A percentile compares a stretch with the other conserved stretches of the same genome.
These are phyloP conservation scores for Eupithecia subumbrata DNA, from an alignment of 2,888 invertebrate species.

Conservation along the genomic window DNA sequence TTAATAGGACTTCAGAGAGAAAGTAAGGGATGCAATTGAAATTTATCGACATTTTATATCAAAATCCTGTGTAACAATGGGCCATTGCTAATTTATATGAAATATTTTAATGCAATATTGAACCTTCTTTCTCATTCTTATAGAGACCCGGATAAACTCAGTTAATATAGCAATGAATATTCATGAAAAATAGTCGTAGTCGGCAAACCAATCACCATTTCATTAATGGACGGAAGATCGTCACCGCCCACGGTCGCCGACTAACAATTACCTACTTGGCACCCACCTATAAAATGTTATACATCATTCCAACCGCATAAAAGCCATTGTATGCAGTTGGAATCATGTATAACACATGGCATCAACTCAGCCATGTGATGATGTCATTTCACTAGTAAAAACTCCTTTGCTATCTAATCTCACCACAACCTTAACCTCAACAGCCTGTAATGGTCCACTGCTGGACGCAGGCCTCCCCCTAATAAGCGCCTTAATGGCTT, in stretches of 20 bases:
- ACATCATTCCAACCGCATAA: neutral
- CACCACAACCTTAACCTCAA: no score
- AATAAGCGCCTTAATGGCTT: no score
- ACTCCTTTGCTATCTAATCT: neutral
- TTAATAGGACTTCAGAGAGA: neutral
- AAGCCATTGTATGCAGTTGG: neutral
- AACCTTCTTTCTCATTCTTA: conserved; percentile 37
- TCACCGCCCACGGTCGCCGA: conserved; percentile 40
- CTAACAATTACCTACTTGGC: conserved; percentile 38
- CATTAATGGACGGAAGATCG: conserved; percentile 42
- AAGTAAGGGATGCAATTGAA: neutral
- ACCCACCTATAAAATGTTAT: neutral
- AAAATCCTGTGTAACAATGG: conserved; percentile 7
- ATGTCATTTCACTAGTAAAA: neutral
- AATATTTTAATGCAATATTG: neutral
- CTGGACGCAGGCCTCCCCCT: no score
- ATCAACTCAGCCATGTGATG: neutral
- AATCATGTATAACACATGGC: no score
- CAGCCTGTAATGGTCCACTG: no score
- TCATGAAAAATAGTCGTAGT: conserved; percentile 45
- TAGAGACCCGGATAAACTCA: conserved; percentile 39
- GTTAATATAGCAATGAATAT: conserved; percentile 45
- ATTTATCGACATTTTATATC: neutral
- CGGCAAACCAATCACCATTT: conserved; percentile 44
- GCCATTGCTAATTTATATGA: conserved; percentile 8